These are phyloP conservation scores for Dolichotis patagonum DNA, from an alignment of 2,113 vertebrate genomes.

Conservation along the genomic window DNA sequence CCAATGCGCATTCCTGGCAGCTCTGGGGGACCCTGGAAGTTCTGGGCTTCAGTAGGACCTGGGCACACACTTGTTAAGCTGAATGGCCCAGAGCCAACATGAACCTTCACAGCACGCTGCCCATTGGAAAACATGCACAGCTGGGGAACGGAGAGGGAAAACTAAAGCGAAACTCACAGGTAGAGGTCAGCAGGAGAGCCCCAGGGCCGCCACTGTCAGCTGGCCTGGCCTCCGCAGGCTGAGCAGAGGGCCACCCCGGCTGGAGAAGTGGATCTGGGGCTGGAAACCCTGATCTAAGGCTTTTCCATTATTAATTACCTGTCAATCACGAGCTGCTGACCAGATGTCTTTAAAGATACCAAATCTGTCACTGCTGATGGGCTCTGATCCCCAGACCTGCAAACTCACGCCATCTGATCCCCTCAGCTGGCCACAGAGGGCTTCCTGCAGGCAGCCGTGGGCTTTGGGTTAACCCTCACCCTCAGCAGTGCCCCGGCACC, in stretches of 20 bases:
- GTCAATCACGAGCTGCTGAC: slow-evolving; percentile 59
- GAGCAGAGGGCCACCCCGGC: neutral
- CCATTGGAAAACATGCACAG: neutral
- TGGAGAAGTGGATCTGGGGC: neutral
- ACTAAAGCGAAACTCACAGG: neutral
- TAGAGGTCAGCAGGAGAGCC: neutral
- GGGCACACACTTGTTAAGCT: neutral
- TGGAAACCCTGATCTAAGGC: slow-evolving; percentile 44
- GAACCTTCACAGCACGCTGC: neutral
- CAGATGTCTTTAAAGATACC: slow-evolving; percentile 79
- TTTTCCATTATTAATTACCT: slow-evolving; percentile 66
- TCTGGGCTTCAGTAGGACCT: neutral
- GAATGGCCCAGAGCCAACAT: neutral
- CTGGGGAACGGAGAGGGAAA: neutral
- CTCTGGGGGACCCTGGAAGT: accelerated
- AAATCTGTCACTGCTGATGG: slow-evolving; percentile 68
- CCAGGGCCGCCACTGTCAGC: neutral
- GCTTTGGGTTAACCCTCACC: neutral
- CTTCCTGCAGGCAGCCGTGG: neutral
- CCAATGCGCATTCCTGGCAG: neutral
- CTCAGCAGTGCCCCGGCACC: neutral
- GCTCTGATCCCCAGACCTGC: slow-evolving; percentile 55
- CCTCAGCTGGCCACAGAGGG: slow-evolving; percentile 18
- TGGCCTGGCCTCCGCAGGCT: neutral
- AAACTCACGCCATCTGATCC: slow-evolving; percentile 56